Base-by-base conservation (phyloP, 1,140 invertebrate species). In the Cecropterus lyciades region DNA sequence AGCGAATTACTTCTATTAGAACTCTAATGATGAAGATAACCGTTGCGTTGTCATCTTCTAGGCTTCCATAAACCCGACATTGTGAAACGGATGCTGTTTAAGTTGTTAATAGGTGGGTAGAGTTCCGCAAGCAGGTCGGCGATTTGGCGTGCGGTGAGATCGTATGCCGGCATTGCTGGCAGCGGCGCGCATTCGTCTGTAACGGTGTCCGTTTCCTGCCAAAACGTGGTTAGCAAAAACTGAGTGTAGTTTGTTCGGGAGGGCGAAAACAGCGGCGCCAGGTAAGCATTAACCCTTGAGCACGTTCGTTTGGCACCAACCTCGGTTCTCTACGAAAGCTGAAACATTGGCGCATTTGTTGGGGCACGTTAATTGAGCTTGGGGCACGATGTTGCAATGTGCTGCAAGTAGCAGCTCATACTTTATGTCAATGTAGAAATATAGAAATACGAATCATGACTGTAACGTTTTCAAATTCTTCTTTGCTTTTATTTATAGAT, bases 171-270 rank as follows among this genome's bases (percentile, higher is more conserved):
- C n/a, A 51, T n/a, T 27, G 48, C 48, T 51, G 48, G 48, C 48
- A 51, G 24, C 1, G 48, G 7, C 48, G n/a, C 8, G 13, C n/a
- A 51, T 51, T 49, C 24, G 3, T 30, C 24, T 1, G 13, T 51
- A 51, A 51, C 20, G 48, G 14, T 30, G 6, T 13, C 27, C 13
- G 48, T 6, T 27, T 49, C 46, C 46, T 51, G 48, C 48, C 48
- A 51, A 51, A 51, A 14, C n/a, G 24, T 51, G 48, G 48, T 51
- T 51, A 24, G 48, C 30, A 30, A 51, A 51, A 51, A 51, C 17
- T 30, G n/a, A 51, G 48, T 16, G 48, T 24, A 51, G 48, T 14
- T 30, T n/a, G 48, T 33, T 33, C 30, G 33, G 33, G 10, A n/a
- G 33, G 33, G 33, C 1, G 33, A 11, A 1, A 37, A 37, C 11